Evolutionary conservation across 2,113 vertebrate species (phyloP).

Genomic region (Falco punctatus): DNA sequence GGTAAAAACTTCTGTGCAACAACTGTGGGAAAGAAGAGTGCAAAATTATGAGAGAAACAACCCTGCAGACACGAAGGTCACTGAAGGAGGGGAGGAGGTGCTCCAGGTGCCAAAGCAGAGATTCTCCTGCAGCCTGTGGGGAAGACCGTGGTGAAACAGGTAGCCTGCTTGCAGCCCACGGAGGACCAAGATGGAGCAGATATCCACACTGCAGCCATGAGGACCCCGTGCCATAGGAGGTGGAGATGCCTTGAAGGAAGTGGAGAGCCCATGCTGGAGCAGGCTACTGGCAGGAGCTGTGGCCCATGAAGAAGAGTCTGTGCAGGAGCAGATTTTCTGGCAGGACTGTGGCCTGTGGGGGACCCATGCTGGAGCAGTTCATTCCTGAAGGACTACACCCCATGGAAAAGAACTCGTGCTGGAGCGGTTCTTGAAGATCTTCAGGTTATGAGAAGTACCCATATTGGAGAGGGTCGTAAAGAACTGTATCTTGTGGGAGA

Average conservation of each 20-base stretch:
- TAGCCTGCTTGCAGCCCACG: not conserved
- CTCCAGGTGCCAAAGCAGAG: not conserved
- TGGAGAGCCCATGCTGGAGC: not conserved
- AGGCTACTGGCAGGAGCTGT: not conserved
- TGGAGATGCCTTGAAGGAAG: not conserved
- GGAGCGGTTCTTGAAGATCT: not conserved
- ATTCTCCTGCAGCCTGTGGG: not conserved
- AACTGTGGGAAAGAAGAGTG: not conserved
- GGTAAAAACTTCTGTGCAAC: not conserved
- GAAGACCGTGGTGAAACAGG: not conserved
- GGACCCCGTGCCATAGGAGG: not conserved
- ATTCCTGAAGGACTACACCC: not conserved
- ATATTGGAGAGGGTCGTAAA: not conserved
- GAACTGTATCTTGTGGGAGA: not conserved
- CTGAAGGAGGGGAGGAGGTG: not conserved
- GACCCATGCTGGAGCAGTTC: not conserved
- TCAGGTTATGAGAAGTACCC: not conserved
- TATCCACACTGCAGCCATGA: not conserved
- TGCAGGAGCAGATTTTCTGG: not conserved
- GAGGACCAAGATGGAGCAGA: not conserved
- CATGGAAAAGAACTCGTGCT: not conserved
- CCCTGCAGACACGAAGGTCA: not conserved
- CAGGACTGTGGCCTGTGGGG: not conserved
- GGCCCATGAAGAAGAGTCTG: no score
- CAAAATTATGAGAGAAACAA: not conserved